Percentiles rank a stretch among this genome's conserved stretches.
Evolutionary conservation across 2,113 vertebrate genomes (phyloP).

Genomic region (Oriolus oriolus): DNA sequence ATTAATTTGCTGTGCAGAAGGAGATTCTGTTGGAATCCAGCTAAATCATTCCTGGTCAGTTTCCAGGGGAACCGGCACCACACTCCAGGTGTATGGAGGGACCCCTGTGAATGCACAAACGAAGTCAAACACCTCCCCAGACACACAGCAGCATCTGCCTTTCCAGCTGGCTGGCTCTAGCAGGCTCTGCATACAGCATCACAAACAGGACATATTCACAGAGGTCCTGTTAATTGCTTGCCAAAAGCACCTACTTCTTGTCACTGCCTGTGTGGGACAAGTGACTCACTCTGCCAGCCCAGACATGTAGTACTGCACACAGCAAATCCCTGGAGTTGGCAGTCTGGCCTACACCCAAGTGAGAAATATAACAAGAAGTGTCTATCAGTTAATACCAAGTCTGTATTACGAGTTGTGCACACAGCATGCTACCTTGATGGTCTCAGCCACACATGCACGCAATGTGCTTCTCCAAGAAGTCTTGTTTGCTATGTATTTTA

Average conservation of each 20-base stretch:
- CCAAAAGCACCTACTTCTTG: background rate
- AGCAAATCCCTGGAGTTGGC: background rate
- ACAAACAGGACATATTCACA: background rate
- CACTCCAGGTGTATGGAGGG: background rate
- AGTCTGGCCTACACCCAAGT: background rate
- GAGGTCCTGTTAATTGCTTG: background rate
- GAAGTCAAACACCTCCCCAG: background rate
- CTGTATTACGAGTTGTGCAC: background rate
- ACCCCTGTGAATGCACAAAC: background rate
- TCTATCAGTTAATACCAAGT: background rate
- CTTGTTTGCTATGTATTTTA: background rate
- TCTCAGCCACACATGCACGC: background rate
- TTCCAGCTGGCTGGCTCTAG: background rate
- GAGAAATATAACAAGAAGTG: background rate
- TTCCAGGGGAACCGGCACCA: background rate
- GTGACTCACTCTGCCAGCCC: background rate
- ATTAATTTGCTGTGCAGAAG: background rate
- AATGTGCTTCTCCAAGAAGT: background rate
- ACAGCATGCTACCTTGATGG: background rate
- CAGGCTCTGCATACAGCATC: background rate
- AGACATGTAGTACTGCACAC: background rate
- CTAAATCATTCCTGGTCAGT: background rate
- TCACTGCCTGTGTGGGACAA: background rate
- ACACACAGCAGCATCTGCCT: background rate
- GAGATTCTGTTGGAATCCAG: background rate